These are phyloP conservation scores for Nycticorax nycticorax DNA, from an alignment of 2,113 vertebrate species.

Conservation along the genomic window DNA sequence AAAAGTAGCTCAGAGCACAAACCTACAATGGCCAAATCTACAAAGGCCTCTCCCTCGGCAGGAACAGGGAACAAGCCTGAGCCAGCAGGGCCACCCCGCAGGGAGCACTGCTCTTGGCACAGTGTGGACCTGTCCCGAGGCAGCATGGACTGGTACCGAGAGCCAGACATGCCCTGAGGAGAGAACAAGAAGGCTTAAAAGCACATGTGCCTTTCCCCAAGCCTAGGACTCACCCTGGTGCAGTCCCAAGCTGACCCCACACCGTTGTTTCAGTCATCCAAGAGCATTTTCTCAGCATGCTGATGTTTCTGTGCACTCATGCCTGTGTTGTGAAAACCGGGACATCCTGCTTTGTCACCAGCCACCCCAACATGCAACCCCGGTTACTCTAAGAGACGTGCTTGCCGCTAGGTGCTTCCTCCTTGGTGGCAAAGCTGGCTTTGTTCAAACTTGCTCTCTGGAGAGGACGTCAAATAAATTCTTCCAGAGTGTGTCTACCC, in stretches of 20 bases:
- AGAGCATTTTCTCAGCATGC: not conserved
- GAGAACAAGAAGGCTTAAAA: not conserved
- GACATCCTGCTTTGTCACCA: not conserved
- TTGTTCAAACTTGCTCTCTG: not conserved
- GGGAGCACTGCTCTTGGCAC: not conserved
- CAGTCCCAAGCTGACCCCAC: not conserved
- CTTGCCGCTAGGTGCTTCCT: not conserved
- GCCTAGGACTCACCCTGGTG: not conserved
- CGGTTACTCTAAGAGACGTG: too few species aligned
- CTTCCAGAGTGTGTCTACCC: not conserved
- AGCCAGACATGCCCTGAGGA: not conserved
- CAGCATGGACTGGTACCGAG: not conserved
- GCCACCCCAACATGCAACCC: accelerated
- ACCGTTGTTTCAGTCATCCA: not conserved
- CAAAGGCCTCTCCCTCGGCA: not conserved
- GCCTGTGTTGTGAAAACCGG: not conserved
- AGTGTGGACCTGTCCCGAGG: not conserved
- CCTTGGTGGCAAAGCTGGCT: not conserved
- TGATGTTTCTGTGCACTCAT: accelerated
- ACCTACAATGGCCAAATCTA: not conserved
- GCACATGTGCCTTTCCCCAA: accelerated
- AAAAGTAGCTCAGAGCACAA: not conserved
- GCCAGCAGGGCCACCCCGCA: not conserved
- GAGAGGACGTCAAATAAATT: not conserved
- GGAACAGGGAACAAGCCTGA: accelerated